Base-by-base conservation (phyloP, 2,797 vertebrate species). In the Peromyscus eremicus region DNA sequence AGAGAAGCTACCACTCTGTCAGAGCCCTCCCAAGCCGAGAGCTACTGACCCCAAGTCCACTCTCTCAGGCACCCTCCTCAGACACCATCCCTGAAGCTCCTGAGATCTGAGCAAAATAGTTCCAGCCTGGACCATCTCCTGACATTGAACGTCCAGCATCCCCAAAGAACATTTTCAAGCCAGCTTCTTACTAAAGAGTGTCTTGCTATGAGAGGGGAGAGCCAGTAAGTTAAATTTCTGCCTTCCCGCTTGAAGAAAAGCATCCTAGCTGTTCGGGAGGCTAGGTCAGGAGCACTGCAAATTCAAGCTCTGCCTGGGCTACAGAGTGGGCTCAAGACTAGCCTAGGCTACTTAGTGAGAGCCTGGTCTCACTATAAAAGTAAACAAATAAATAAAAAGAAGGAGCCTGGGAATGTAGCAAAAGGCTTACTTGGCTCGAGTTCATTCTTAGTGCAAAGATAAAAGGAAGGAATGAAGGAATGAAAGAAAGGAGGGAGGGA, bases 221-320 rank as follows among this genome's bases (percentile, higher is more conserved):
- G 3, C 21, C 55, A 60, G 11, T 55, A 16, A n/a, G 40, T 25
- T 73, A 91, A 92, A 23, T 68, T 60, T 82, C 66, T 43, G 12
- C 79, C 25, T 97, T 87, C 9, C 25, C 70, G 43, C 80, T 84
- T 82, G 37, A 83, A 82, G 52, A 76, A 88, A 90, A 93, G 13
- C 25, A 60, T 34, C 40, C 27, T 25, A 89, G 71, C 29, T 62
- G 62, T 25, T 62, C 77, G 40, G 71, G 19, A 46, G 29, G 23
- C 40, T 46, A 55, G 43, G 19, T 32, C 27, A 62, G 55, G 21
- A 43, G 17, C 27, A 84, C 4, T 66, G 29, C 19, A 43, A 66
- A 66, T 34, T 46, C 40, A 66, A 66, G 82, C 5, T 46, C 40
- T 49, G 62, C 40, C 40, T 66, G 29, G 40, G 62, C 10, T 23